Base-by-base conservation (phyloP, 2,797 vertebrate species). In the Macroramphosus scolopax region DNA sequence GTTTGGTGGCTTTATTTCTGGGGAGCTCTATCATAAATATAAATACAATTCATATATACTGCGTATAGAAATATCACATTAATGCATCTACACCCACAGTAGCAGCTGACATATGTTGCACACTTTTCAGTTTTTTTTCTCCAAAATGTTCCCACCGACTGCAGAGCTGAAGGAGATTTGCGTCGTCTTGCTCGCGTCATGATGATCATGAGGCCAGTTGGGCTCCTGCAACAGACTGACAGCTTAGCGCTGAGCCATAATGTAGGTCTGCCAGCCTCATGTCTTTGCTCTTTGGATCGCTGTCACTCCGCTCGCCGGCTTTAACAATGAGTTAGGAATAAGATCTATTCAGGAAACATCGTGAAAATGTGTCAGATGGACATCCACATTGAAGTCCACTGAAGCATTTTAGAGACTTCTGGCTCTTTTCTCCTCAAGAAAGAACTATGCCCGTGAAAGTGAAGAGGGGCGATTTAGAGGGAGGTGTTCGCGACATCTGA, bases 361-460 rank as follows among this genome's bases (percentile, higher is more conserved):
- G 69, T 38, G 62, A 72, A 82, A 80, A 77, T 83, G 77, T 80
- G 74, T 78, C 70, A 17, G 75, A 63, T 63, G 80, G 75, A 81
- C 72, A 20, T 65, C 38, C 42, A 35, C 78, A 81, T 84, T 87
- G 77, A 86, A 64, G 75, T 68, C 68, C 78, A 80, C 75, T 79
- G 78, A 74, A 81, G 80, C 83, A 76, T 84, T 83, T 77, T 72
- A 81, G 73, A 78, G 78, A 77, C 82, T 78, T 86, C 67, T 82
- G 78, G 68, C 66, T 80, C 73, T 69, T 80, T 79, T 75, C 63
- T 80, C 41, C 30, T 54, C 32, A 28, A 58, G 43, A 78, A 75
- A 78, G 78, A 81, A 83, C 77, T 66, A 52, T 51, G 57, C 64
- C 59, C 63, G 69, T 71, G 71, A 66, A 61, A 74, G 63, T 52